A percentile compares a stretch with the other conserved stretches of the same genome.
phyloP scores from a whole-genome alignment of 2,888 invertebrate species.

The Cerastis leucographa region DNA sequence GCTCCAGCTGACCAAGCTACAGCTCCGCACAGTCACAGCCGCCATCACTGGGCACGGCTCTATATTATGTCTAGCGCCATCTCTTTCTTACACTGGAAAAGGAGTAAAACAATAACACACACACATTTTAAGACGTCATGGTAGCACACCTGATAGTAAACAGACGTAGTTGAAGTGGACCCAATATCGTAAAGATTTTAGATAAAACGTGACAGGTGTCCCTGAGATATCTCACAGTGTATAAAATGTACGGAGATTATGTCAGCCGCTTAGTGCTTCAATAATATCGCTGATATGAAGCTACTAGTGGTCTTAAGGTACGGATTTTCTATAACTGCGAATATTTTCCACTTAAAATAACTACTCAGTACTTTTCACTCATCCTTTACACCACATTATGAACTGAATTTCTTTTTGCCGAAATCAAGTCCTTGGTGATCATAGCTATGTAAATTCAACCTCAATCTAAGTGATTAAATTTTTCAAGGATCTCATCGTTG shows the following conservation, averaged over 20 bases:
- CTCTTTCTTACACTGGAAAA: too few species aligned
- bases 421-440: not conserved
- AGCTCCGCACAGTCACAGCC: too few species aligned
- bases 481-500: not conserved
- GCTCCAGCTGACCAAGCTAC: too few species aligned
- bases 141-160: too few species aligned
- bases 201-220: conserved; percentile 18
- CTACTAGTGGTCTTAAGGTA: conserved; percentile 52
- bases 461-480: not conserved
- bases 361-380: not conserved
- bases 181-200: conserved; percentile 3
- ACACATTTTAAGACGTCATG: too few species aligned
- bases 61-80: too few species aligned
- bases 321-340: not conserved
- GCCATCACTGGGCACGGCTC: too few species aligned
- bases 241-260: conserved; percentile 53
- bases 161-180: conserved; percentile 66
- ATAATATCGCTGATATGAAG: conserved; percentile 45
- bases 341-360: not conserved
- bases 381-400: not conserved
- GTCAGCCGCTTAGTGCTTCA: conserved; percentile 14
- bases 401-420: not conserved
- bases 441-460: not conserved
- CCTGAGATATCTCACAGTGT: not conserved
- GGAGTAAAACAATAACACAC: too few species aligned